These are phyloP conservation scores for Stenoptilia bipunctidactyla DNA, from an alignment of 2,888 invertebrate genomes.

Conservation along the genomic window DNA sequence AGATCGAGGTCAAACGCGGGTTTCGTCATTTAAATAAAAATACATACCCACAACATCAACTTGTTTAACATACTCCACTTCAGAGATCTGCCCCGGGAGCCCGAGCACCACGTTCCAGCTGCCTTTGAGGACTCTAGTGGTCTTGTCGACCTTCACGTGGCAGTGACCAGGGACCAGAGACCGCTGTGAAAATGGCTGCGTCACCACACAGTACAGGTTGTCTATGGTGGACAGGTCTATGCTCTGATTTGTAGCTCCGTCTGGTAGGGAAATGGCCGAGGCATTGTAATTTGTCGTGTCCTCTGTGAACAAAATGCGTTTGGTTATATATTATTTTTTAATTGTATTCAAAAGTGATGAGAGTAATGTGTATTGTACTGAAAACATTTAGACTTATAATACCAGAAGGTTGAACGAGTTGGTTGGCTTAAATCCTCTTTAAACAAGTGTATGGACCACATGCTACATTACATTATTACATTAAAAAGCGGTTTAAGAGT, in stretches of 20 bases:
- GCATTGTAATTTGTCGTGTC: conserved; percentile 24
- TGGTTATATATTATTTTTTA: background rate
- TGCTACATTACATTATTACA: no score
- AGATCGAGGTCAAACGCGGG: no score
- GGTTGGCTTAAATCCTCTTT: no score
- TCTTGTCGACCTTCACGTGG: conserved; percentile 37
- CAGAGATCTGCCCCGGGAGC: conserved; percentile 43
- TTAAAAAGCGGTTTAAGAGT: no score
- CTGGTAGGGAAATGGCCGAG: conserved; percentile 32
- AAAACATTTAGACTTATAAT: no score
- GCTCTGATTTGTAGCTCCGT: conserved; percentile 29
- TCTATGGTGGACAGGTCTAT: conserved; percentile 33
- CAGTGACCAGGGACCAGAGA: conserved; percentile 51
- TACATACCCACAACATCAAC: conserved; percentile 44
- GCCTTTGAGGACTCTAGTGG: conserved; percentile 54
- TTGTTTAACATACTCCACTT: conserved; percentile 41
- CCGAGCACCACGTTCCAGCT: conserved; percentile 55
- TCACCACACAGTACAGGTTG: conserved; percentile 46
- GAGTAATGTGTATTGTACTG: no score
- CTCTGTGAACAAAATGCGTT: conserved; percentile 18
- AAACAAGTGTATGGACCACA: no score
- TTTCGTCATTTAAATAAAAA: conserved; percentile 1
- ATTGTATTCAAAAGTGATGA: no score
- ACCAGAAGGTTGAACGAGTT: no score
- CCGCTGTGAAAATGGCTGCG: conserved; percentile 50